Evolutionary conservation across 2,888 invertebrate genomes (phyloP).

Genomic region (Oconnorella tubifera): DNA sequence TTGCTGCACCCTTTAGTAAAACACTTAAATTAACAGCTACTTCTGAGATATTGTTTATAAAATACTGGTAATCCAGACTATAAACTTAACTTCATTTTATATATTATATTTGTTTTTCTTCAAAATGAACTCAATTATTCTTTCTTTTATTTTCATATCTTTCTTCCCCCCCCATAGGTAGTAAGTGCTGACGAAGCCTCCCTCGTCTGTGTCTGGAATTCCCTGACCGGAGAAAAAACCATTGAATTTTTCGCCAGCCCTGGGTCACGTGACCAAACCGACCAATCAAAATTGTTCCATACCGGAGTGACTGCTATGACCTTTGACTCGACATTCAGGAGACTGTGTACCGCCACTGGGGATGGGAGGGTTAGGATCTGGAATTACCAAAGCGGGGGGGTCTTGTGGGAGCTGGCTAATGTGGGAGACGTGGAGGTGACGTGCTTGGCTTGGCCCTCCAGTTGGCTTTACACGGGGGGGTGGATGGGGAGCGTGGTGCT

Average conservation of each 20-base stretch:
- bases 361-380: constrained; percentile 77
- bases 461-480: constrained; percentile 71
- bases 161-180: too few relatives aligned
- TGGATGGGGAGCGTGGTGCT: constrained; percentile 64
- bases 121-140: too few relatives aligned
- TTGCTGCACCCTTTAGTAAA: too few relatives aligned
- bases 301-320: constrained; percentile 74
- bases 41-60: too few relatives aligned
- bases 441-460: constrained; percentile 60
- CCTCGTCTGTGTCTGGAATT: constrained; percentile 78
- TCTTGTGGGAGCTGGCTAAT: constrained; percentile 41
- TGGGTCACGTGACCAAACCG: constrained; percentile 59
- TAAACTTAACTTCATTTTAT: too few relatives aligned
- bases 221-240: constrained; percentile 67
- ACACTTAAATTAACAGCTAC: too few relatives aligned
- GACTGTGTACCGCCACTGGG: constrained; percentile 73
- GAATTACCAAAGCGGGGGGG: constrained; percentile 77
- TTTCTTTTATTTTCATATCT: too few relatives aligned
- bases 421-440: constrained; percentile 62
- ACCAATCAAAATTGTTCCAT: too few relatives aligned
- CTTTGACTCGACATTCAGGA: constrained; percentile 71
- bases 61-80: too few relatives aligned
- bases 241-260: constrained; percentile 62
- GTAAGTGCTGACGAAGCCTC: constrained; percentile 77
- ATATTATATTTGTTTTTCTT: too few relatives aligned